Evolutionary conservation across 2,113 vertebrate species (phyloP), one percentile per base, ranked within the genome.

Genomic region (Cyphomyrus discorhynchus): DNA sequence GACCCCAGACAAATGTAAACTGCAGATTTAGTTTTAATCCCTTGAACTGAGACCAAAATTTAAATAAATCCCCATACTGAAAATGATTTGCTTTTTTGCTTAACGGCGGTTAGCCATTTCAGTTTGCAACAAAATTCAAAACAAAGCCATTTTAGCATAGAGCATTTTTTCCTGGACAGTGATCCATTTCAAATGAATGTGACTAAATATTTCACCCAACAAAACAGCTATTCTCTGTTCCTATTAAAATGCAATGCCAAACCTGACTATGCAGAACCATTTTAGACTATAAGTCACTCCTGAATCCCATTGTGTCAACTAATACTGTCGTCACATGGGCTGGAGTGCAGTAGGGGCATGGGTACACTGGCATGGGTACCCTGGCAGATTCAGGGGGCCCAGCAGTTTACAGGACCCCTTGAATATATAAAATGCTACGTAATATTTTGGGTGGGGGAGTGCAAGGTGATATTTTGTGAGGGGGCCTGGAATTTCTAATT

Each of bases 121-220:
- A 80, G 74, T 80, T 80, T 80, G 74, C 74, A 80, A 19, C 35
- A 80, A 35, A 80, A 80, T 70, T 70, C 62, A 80, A 80, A 80
- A 39, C 35, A 80, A 80, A 80, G 31, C 70, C 70, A 77, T 39
- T 77, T 77, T 17, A 35, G 24, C 31, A 77, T 74, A 35, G 9
- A 74, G 21, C 70, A 10, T 35, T 77, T 42, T 80, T 35, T 19
- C 35, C 35, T 17, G 35, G 74, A 80, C 35, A 42, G 35, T 39
- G 74, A 80, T 80, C 74, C 31, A 42, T 39, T 80, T 80, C 31
- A 17, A 80, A 80, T 80, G 74, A 80, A 80, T 80, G 35, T 11
- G 27, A 70, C 62, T 70, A 70, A 70, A 27, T 80, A 80, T 80
- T 80, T 19, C 74, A 80, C 74, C 5, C 74, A 39, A 42, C 35